phyloP scores from a whole-genome alignment of 1,140 invertebrate genomes.

The Amyelois transitella region DNA sequence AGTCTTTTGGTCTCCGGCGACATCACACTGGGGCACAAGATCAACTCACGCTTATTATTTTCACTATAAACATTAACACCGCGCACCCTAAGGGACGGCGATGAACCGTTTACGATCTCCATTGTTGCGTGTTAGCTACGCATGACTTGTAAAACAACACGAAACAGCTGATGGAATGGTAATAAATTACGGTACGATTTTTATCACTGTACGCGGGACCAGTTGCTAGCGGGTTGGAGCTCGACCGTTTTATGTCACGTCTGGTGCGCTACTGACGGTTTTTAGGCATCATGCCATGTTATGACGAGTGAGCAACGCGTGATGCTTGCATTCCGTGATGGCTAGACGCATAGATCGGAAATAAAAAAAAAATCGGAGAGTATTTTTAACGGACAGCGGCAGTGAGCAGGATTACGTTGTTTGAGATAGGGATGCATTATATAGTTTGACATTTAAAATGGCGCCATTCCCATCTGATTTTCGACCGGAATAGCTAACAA shows the following conservation, averaged over 20 bases:
- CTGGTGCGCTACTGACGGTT: slow-evolving; percentile 25
- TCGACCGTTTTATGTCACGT: slow-evolving; percentile 9
- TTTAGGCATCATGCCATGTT: slow-evolving; percentile 38
- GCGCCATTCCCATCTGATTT: too few species aligned
- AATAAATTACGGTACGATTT: slow-evolving; percentile 17
- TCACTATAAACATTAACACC: slow-evolving; percentile 71
- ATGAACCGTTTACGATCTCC: slow-evolving; percentile 67
- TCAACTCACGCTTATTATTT: slow-evolving; percentile 74
- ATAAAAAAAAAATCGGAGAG: neutral
- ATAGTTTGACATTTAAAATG: too few species aligned
- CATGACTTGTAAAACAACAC: slow-evolving; percentile 46
- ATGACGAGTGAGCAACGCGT: slow-evolving; percentile 5
- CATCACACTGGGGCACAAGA: slow-evolving; percentile 79
- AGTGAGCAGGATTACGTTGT: neutral
- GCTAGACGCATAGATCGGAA: neutral
- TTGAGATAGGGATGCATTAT: neutral
- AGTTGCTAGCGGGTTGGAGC: neutral
- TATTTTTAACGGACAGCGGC: neutral
- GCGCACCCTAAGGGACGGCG: slow-evolving; percentile 76
- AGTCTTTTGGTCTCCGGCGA: slow-evolving; percentile 78
- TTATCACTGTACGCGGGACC: slow-evolving; percentile 19
- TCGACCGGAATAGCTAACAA: too few species aligned
- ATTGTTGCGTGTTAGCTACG: slow-evolving; percentile 49
- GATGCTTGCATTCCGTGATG: neutral
- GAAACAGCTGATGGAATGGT: slow-evolving; percentile 48